Evolutionary conservation across 2,113 vertebrate genomes (phyloP).

Genomic region (Varanus salvator): DNA sequence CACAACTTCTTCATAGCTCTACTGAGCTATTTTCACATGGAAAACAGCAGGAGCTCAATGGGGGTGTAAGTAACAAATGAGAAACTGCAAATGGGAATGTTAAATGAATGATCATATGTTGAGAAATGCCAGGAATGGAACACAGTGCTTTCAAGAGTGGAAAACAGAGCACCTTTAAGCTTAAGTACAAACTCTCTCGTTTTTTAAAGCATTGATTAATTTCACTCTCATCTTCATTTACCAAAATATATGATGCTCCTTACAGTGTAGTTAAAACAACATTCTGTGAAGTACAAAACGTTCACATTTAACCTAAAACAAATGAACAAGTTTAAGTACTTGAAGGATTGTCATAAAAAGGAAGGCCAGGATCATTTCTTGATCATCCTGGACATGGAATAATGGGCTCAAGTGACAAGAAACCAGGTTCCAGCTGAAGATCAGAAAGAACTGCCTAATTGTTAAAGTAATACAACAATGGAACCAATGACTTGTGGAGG

Average conservation of each 20-base stretch:
- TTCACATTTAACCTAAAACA: not conserved
- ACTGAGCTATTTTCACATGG: not conserved
- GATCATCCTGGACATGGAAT: too few species aligned
- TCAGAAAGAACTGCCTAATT: too few species aligned
- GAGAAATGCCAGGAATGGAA: not conserved
- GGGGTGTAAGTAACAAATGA: not conserved
- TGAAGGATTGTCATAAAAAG: too few species aligned
- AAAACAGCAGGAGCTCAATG: not conserved
- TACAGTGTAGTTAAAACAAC: not conserved
- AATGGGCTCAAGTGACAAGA: too few species aligned
- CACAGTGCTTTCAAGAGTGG: not conserved
- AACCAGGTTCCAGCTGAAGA: too few species aligned
- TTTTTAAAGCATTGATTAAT: not conserved
- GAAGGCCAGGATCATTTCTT: too few species aligned
- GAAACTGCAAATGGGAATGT: not conserved
- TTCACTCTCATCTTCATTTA: not conserved
- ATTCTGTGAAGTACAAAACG: not conserved
- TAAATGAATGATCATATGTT: not conserved
- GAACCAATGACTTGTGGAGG: too few species aligned
- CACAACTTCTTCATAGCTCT: accelerated
- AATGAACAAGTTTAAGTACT: not conserved
- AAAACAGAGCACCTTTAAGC: accelerated
- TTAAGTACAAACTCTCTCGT: too few species aligned
- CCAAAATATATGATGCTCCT: not conserved
- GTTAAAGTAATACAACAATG: too few species aligned